Base-by-base conservation (phyloP, 2,113 vertebrate species). In the Bufo gargarizans region DNA sequence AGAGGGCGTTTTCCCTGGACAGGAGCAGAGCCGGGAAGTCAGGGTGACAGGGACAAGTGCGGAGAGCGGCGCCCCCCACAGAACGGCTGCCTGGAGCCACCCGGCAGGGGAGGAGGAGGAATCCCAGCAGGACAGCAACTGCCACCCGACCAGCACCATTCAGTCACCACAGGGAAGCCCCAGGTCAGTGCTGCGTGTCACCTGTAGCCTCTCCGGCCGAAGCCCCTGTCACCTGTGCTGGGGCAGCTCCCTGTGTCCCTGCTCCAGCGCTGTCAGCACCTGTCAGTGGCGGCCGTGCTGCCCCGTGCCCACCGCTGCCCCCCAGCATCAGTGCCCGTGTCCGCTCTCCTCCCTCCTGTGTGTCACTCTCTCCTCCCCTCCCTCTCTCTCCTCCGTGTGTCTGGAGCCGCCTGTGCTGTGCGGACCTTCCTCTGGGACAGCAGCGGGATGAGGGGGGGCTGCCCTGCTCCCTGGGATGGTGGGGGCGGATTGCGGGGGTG, bases 1-100 rank as follows among this genome's bases (percentile, higher is more conserved):
- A 92, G 92, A 94, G 93, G 94, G 93, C 92, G 93, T 90, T 92
- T 91, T 91, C 91, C 91, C 92, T 90, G 92, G 92, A 91, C 93
- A 89, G 53, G 91, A 53, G 88, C 88, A 89, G 22, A 33, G 80
- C 67, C 45, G 55, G 77, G 89, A 86, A 58, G 67, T 77, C 33
- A 53, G 74, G 55, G 63, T 22, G 13, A 85, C 72, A 50, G 11
- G 12, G 6, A 6, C 9, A 3, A 10, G 43, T 5, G 5, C 69
- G 33, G 45, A 69, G 77, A n/a, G 63, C 74, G 43, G 22, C 7
- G 22, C 4, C 20, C 13, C 33, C 19, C 33, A 53, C n/a, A 74
- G 56, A 59, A 3, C 56, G 58, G 19, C 55, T 55, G 78, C 58
- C 65, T 6, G 50, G 5, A 86, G 47, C 63, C 50, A 63, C 10